Evolutionary conservation across 1,140 invertebrate species (phyloP), one percentile per base, ranked within the genome.

Genomic region (Tetranychus cinnabarinus): DNA sequence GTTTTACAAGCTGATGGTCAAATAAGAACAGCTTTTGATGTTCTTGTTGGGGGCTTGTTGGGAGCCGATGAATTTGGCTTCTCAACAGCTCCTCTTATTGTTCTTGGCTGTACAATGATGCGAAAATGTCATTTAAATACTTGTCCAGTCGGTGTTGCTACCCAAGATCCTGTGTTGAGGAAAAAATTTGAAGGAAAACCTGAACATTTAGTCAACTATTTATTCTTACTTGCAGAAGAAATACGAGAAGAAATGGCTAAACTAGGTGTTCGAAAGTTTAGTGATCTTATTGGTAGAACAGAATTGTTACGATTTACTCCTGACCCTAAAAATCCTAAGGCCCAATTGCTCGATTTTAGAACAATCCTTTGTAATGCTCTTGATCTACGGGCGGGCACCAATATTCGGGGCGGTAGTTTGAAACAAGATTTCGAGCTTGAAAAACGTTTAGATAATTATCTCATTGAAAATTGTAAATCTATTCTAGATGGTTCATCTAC

Each of bases 31-130:
- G 82, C 92, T 39, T 89, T 90, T 71, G 95, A 98, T 76, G 86
- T 98, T n/a, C 79, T 97, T 58, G 86, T 97, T 37, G 93, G 89
- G 15, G 92, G 89, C 5, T 70, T 97, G 54, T 75, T 98, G 3
- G 95, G 95, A 52, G 95, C 95, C 12, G 95, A 98, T 75, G 93
- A 98, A 75, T 92, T 97, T 75, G 95, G 93, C n/a, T 90, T 97
- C 71, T 93, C 89, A 70, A 98, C 95, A 13, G 93, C 93, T 5
- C 93, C 95, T 0, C 75, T 99, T 48, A 97, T 99, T 72, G 89
- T 86, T 0, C 81, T 98, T 73, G 81, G 95, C 10, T 99, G 95
- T 70, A 99, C 92, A 7, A 97, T 98, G 95, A 98, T 98, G 95
- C 78, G 95, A 58, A 99, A 98, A 72, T 99, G 95, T 72, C 95